These are phyloP conservation scores for Ciconia stormi DNA, from an alignment of 2,113 vertebrate species.

Conservation along the genomic window DNA sequence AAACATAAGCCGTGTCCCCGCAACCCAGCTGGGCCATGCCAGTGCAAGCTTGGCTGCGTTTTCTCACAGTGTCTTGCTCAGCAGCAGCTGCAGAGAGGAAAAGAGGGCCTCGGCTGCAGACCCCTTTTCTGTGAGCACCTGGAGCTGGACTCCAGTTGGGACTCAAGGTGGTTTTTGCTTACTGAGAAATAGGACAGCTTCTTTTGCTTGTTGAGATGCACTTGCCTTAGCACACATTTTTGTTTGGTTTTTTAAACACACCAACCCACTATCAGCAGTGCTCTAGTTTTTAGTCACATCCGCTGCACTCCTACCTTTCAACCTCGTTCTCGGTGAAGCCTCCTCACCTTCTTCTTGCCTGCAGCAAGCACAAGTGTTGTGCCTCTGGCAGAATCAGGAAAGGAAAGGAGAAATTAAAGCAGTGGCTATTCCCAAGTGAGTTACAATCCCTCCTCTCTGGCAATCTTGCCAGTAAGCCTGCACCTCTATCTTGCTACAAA, in stretches of 20 bases:
- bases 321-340: not conserved
- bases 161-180: not conserved
- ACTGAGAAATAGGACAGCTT: not conserved
- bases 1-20: fast-evolving
- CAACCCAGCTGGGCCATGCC: not conserved
- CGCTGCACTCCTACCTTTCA: not conserved
- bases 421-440: not conserved
- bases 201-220: not conserved
- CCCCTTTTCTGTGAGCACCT: not conserved
- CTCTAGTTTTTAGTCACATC: not conserved
- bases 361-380: not conserved
- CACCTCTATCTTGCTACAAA: not conserved
- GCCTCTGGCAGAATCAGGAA: not conserved
- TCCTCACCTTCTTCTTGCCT: fast-evolving
- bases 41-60: not conserved
- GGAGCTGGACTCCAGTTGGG: not conserved
- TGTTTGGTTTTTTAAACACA: not conserved
- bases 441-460: not conserved
- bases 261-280: not conserved
- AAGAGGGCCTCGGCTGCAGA: not conserved
- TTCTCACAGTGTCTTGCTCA: not conserved
- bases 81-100: not conserved
- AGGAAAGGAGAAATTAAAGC: not conserved
- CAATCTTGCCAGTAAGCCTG: not conserved
- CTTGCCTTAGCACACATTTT: not conserved